Evolutionary conservation across 1,140 invertebrate genomes (phyloP).

Genomic region (Anastrepha ludens): DNA sequence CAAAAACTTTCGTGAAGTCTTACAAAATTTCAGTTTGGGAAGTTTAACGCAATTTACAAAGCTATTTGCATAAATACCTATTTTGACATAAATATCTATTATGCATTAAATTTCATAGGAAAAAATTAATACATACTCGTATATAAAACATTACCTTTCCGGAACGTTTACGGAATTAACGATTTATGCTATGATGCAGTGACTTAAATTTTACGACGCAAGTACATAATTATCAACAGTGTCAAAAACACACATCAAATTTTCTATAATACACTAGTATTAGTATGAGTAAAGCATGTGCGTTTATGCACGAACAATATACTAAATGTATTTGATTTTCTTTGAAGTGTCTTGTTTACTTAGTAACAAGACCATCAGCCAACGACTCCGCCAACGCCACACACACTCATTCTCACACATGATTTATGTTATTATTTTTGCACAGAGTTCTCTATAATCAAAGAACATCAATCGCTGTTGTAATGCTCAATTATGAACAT

Average conservation of each 20-base stretch:
- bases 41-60: too few relatives aligned
- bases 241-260: background rate
- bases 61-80: too few relatives aligned
- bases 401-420: background rate
- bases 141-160: background rate
- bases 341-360: background rate
- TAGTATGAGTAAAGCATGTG: background rate
- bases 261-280: background rate
- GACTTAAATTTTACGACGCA: background rate
- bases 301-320: background rate
- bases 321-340: background rate
- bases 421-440: conserved; percentile 17
- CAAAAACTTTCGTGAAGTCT: too few relatives aligned
- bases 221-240: background rate
- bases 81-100: too few relatives aligned
- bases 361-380: background rate
- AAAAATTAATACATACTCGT: background rate
- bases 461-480: conserved; percentile 1
- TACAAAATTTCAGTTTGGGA: too few relatives aligned
- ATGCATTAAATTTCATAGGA: background rate
- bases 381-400: background rate
- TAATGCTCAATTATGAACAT: conserved; percentile 27
- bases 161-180: background rate
- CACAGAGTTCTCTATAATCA: conserved; percentile 26
- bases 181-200: background rate